Conservation (phyloP, 2,888 invertebrate genomes). For the Agapetus fuscipes region DNA sequence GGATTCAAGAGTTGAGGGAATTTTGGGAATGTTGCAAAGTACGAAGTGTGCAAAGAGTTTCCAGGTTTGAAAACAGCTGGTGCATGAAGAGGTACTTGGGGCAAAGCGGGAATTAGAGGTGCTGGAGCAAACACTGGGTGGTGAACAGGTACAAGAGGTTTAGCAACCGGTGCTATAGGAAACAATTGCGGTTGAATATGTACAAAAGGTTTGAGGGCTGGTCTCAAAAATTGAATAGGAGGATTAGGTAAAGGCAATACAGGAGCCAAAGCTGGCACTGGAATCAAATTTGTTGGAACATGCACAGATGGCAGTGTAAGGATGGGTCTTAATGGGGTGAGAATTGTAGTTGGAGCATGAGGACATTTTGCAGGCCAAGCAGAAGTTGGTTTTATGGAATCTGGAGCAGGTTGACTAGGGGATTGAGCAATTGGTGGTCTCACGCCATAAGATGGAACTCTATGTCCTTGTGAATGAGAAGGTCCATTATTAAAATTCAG, state of each 20-base stretch:
- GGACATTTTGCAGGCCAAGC: too few relatives aligned
- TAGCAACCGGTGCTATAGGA: neutral
- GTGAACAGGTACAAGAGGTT: neutral
- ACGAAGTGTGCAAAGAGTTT: constrained; percentile 37
- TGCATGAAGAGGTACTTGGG: constrained; percentile 26
- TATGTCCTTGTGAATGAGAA: neutral
- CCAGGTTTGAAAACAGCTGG: constrained; percentile 39
- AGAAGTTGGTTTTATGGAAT: too few relatives aligned
- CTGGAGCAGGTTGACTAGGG: too few relatives aligned
- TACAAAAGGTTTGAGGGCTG: constrained; percentile 10
- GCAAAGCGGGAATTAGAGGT: constrained; percentile 3
- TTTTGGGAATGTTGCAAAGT: constrained; percentile 39
- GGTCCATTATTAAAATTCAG: too few relatives aligned
- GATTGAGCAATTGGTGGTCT: too few relatives aligned
- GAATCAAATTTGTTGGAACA: constrained; percentile 29
- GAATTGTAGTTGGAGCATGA: constrained; percentile 6
- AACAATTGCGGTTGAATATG: constrained; percentile 8
- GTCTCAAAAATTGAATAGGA: constrained; percentile 23
- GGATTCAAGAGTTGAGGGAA: constrained; percentile 34
- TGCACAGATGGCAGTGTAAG: constrained; percentile 6
- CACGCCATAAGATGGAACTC: too few relatives aligned
- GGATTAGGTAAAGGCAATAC: constrained; percentile 27
- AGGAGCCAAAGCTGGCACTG: constrained; percentile 23
- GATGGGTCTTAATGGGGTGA: neutral
- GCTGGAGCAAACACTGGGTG: constrained; percentile 6